Evolutionary conservation across 2,113 vertebrate genomes (phyloP).

Genomic region (Nothocercus julius): DNA sequence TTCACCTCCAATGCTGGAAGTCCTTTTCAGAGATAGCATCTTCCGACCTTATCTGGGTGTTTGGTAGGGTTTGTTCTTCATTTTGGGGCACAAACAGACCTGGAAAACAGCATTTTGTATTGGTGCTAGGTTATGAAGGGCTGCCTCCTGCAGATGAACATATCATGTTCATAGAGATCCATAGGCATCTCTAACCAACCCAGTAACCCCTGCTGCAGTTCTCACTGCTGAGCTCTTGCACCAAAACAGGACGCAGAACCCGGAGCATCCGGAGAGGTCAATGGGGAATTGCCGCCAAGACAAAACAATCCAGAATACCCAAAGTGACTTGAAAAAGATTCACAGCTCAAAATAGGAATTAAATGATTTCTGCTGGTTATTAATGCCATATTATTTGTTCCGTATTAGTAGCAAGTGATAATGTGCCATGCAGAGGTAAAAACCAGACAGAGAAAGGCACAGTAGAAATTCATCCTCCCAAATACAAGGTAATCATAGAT

Average conservation of each 20-base stretch:
- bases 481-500: background rate
- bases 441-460: background rate
- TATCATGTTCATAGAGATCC: background rate
- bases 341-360: conserved; percentile 4
- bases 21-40: background rate
- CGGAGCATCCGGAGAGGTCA: background rate
- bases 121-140: background rate
- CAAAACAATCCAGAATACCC: background rate
- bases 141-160: background rate
- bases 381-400: conserved; percentile 1
- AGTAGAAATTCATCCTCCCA: conserved; percentile 10
- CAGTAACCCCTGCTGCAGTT: background rate
- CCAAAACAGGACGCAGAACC: background rate
- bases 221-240: background rate
- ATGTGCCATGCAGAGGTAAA: conserved; percentile 31
- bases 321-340: background rate
- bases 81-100: background rate
- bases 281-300: background rate
- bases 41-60: background rate
- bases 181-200: background rate
- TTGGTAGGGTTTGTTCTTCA: background rate
- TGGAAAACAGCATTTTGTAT: rapidly evolving
- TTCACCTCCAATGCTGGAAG: too few relatives aligned
- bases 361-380: conserved; percentile 22
- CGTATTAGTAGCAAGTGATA: conserved; percentile 10